Percentiles rank a stretch among this genome's conserved stretches.
Evolutionary conservation across 2,797 vertebrate species (phyloP).

Genomic region (Trematocara caparti): DNA sequence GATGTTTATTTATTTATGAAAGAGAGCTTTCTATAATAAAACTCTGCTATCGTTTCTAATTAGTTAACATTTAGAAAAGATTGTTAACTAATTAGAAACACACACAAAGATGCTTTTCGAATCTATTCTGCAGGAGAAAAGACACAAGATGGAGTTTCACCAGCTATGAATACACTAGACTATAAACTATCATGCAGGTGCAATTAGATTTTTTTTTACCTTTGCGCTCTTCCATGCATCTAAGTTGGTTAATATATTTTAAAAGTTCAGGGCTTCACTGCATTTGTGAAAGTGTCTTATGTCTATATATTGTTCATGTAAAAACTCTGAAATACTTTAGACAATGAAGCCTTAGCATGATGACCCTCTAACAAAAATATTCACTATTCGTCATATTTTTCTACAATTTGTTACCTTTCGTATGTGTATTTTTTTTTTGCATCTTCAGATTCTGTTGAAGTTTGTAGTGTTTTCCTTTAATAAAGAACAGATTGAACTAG

Average conservation of each 20-base stretch:
- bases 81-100: not conserved
- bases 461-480: not conserved
- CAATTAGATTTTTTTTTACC: not conserved
- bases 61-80: not conserved
- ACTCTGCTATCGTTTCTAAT: not conserved
- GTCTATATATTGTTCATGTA: not conserved
- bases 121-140: not conserved
- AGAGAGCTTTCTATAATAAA: not conserved
- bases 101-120: not conserved
- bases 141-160: not conserved
- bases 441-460: not conserved
- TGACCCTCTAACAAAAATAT: not conserved
- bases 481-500: not conserved
- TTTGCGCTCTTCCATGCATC: not conserved
- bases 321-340: not conserved
- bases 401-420: not conserved
- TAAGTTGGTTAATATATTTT: not conserved
- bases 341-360: not conserved
- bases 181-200: not conserved
- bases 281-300: not conserved
- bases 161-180: not conserved
- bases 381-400: not conserved
- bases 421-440: not conserved
- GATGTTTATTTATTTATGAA: not conserved
- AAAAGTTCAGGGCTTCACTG: not conserved